Conservation (phyloP, 2,888 invertebrate species). For the Cynaeus angustus region DNA sequence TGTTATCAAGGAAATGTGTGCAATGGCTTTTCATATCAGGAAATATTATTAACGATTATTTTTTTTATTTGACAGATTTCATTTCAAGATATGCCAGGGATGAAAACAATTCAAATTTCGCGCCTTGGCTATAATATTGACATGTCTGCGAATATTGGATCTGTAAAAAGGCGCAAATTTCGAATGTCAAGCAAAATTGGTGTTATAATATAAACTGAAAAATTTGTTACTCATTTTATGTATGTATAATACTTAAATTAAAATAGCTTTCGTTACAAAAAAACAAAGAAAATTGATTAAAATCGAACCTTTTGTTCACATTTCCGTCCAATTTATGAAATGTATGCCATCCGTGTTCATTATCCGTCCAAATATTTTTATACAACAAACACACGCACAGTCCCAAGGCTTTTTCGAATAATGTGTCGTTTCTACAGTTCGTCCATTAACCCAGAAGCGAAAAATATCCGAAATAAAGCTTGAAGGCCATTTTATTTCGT, state of each 20-base stretch:
- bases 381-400: constrained; percentile 18
- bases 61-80: too few species aligned
- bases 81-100: too few species aligned
- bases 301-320: background rate
- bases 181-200: too few species aligned
- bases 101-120: too few species aligned
- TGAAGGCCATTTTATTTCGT: constrained; percentile 11
- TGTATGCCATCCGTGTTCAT: background rate
- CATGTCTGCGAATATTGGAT: too few species aligned
- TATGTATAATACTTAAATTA: background rate
- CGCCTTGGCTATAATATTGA: too few species aligned
- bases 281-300: constrained; percentile 5
- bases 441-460: constrained; percentile 1
- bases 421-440: background rate
- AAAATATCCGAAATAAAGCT: background rate
- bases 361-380: constrained; percentile 13
- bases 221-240: too few species aligned
- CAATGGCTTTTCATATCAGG: too few species aligned
- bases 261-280: background rate
- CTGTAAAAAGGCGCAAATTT: too few species aligned
- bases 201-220: too few species aligned
- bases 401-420: background rate
- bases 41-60: too few species aligned
- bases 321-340: constrained; percentile 13
- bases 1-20: too few species aligned